Evolutionary conservation across 2,113 vertebrate species (phyloP).

Genomic region (Pelvicachromis taeniatus): DNA sequence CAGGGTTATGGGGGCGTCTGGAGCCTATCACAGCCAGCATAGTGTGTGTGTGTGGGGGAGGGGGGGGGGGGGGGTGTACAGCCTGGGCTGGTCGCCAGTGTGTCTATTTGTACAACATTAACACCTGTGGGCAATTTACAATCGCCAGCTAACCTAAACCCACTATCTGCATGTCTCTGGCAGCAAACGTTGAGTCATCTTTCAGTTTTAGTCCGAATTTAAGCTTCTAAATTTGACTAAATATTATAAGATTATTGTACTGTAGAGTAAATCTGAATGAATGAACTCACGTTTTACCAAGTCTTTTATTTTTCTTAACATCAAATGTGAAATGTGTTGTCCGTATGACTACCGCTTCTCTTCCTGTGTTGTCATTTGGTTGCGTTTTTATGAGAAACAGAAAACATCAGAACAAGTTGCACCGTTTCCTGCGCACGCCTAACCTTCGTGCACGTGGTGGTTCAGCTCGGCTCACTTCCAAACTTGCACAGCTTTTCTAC

Average conservation of each 20-base stretch:
- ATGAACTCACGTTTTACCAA: too few relatives aligned
- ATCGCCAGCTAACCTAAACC: neutral
- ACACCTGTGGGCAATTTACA: neutral
- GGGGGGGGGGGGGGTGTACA: too few relatives aligned
- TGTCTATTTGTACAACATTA: neutral
- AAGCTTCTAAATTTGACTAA: neutral
- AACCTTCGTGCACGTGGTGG: neutral
- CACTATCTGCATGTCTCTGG: neutral
- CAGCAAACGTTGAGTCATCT: neutral
- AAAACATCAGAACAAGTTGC: neutral
- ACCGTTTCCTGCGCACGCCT: fast-evolving
- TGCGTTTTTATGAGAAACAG: neutral
- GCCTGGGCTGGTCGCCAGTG: too few relatives aligned
- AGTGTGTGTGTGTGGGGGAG: too few relatives aligned
- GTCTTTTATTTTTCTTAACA: neutral
- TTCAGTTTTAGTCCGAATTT: neutral
- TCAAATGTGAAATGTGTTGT: neutral
- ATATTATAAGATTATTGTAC: neutral
- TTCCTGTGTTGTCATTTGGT: neutral
- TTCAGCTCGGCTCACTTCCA: neutral
- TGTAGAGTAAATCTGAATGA: neutral
- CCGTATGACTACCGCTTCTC: neutral
- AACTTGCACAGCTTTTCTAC: fast-evolving
- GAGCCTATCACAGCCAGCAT: neutral
- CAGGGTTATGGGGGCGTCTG: neutral